phyloP scores from a whole-genome alignment of 2,113 vertebrate species.

The Trematomus loennbergii region DNA sequence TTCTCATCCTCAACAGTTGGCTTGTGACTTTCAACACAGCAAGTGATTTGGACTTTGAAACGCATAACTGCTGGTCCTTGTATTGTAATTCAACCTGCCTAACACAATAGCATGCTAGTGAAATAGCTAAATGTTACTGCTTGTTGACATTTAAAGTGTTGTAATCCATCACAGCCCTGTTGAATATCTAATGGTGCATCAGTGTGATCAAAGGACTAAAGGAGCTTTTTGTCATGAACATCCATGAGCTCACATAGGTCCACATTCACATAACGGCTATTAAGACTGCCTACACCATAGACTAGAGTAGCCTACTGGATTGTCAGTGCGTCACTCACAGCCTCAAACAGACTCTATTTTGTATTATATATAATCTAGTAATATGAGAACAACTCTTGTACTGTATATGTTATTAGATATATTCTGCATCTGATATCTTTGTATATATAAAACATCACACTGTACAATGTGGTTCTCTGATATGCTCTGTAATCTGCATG shows the following conservation, averaged over 20 bases:
- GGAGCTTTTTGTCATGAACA: constrained; percentile 41
- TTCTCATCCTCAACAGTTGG: constrained; percentile 39
- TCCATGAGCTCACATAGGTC: constrained; percentile 64
- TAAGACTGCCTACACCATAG: constrained; percentile 47
- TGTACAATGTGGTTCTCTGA: constrained; percentile 73
- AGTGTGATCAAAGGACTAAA: constrained; percentile 46
- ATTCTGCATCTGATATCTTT: constrained; percentile 63
- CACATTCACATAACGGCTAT: constrained; percentile 61
- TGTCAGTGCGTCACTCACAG: constrained; percentile 77
- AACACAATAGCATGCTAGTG: constrained; percentile 18
- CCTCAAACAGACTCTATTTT: constrained; percentile 52
- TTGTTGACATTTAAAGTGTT: constrained; percentile 19
- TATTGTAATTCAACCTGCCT: constrained; percentile 25
- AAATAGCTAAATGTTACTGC: constrained; percentile 35
- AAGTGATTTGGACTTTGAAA: constrained; percentile 17
- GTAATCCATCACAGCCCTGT: constrained; percentile 38
- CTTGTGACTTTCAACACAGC: constrained; percentile 65
- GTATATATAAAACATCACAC: constrained; percentile 66
- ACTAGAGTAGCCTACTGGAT: constrained; percentile 68
- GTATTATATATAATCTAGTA: constrained; percentile 58
- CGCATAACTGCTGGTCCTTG: constrained; percentile 38
- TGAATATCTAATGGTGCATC: constrained; percentile 41
- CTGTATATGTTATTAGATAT: constrained; percentile 64
- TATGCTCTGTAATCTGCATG: constrained; percentile 64
- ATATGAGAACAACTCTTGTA: constrained; percentile 62